phyloP scores from a whole-genome alignment of 2,888 invertebrate genomes.

The Drosophila glabriapex region DNA sequence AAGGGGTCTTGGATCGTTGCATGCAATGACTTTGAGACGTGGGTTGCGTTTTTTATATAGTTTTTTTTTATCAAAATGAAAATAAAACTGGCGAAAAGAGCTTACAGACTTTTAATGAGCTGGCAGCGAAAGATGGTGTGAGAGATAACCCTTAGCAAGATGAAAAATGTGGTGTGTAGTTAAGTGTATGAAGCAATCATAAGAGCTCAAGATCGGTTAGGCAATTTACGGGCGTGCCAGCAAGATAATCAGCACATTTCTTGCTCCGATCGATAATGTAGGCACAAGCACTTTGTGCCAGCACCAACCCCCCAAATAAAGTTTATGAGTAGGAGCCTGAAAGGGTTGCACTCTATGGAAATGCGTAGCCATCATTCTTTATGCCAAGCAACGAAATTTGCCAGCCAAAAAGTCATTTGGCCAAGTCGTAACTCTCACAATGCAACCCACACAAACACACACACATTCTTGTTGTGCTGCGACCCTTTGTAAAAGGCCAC shows the following conservation, averaged over 20 bases:
- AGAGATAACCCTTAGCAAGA: slow-evolving; percentile 23
- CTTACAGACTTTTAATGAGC: slow-evolving; percentile 68
- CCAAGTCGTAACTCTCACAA: slow-evolving; percentile 63
- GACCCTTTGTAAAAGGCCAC: slow-evolving; percentile 35
- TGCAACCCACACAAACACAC: slow-evolving; percentile 44
- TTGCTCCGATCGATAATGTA: slow-evolving; percentile 10
- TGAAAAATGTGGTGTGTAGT: slow-evolving; percentile 3
- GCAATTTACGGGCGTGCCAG: slow-evolving; percentile 27
- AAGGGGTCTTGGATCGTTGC: slow-evolving; percentile 24
- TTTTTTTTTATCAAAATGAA: slow-evolving; percentile 19
- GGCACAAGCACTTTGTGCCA: slow-evolving; percentile 1
- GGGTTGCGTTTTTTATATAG: slow-evolving; percentile 37
- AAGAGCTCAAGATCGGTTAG: slow-evolving; percentile 30
- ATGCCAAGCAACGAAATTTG: slow-evolving; percentile 46
- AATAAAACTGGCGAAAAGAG: slow-evolving; percentile 60
- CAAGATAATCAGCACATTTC: slow-evolving; percentile 19
- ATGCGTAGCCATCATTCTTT: slow-evolving; percentile 48
- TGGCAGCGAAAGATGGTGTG: slow-evolving; percentile 35
- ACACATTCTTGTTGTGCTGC: slow-evolving; percentile 12
- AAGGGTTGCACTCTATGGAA: slow-evolving; percentile 31
- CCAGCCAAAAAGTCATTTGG: slow-evolving; percentile 65
- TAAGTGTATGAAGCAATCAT: slow-evolving; percentile 44
- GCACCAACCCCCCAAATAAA: background rate
- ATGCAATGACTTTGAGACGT: slow-evolving; percentile 56
- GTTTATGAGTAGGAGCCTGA: slow-evolving; percentile 42